These are phyloP conservation scores for Miltochrista miniata DNA, from an alignment of 2,888 invertebrate species.

Conservation along the genomic window DNA sequence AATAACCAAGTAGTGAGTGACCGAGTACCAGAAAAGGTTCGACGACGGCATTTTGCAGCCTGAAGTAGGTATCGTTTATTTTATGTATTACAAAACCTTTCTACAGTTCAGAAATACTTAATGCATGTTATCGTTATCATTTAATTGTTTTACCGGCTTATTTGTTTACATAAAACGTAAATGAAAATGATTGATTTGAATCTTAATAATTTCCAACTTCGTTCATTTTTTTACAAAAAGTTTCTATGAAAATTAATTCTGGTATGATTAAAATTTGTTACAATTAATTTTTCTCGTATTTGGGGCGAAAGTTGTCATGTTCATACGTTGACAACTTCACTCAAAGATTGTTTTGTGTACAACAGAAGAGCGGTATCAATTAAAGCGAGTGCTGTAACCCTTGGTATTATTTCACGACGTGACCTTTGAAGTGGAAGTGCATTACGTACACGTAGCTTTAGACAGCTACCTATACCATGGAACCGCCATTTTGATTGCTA, in stretches of 20 bases:
- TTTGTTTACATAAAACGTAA: constrained; percentile 53
- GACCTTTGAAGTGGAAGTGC: constrained; percentile 48
- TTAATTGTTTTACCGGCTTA: constrained; percentile 47
- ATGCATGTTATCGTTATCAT: constrained; percentile 29
- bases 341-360: constrained; percentile 19
- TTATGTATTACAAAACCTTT: background rate
- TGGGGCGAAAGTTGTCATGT: constrained; percentile 25
- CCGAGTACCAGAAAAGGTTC: constrained; percentile 60
- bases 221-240: background rate
- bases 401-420: constrained; percentile 28
- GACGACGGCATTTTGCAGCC: constrained; percentile 48
- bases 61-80: constrained; percentile 38
- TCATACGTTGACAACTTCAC: constrained; percentile 13
- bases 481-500: constrained; percentile 81
- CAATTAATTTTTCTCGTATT: constrained; percentile 3
- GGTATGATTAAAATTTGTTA: background rate
- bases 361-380: constrained; percentile 13
- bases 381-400: constrained; percentile 5
- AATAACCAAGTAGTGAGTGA: constrained; percentile 68
- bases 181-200: background rate
- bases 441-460: constrained; percentile 67
- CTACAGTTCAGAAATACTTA: background rate
- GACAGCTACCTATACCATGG: constrained; percentile 57
- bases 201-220: constrained; percentile 15
- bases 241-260: background rate